phyloP scores from a whole-genome alignment of 2,888 invertebrate species.

The Lathronympha strigana region DNA sequence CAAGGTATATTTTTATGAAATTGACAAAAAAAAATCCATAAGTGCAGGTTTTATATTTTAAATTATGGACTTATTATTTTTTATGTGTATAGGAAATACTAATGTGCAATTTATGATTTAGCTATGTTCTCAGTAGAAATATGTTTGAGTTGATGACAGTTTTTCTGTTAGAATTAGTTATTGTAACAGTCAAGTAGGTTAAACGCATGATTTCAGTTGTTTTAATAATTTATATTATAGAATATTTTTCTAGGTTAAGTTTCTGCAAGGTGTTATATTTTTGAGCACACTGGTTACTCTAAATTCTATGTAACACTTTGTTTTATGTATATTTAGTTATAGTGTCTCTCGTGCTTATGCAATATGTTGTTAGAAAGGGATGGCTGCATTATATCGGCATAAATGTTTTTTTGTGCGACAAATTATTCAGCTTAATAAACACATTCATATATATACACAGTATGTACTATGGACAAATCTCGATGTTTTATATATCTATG shows the following conservation, averaged over 20 bases:
- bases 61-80: constrained; percentile 39
- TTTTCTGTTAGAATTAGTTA: constrained; percentile 22
- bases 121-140: constrained; percentile 26
- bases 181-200: constrained; percentile 37
- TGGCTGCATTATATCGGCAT: background rate
- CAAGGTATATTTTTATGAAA: constrained; percentile 15
- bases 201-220: constrained; percentile 31
- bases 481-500: constrained; percentile 20
- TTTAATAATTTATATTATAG: constrained; percentile 29
- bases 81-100: constrained; percentile 23
- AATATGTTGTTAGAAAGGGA: background rate
- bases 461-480: constrained; percentile 20
- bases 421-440: constrained; percentile 7
- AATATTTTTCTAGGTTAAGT: constrained; percentile 21
- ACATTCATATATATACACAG: background rate
- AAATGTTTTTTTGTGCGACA: background rate
- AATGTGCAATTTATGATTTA: constrained; percentile 40
- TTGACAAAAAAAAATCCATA: constrained; percentile 12
- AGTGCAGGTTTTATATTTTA: constrained; percentile 20
- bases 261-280: constrained; percentile 3
- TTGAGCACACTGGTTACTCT: background rate
- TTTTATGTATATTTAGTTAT: background rate
- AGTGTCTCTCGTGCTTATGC: background rate
- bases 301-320: background rate
- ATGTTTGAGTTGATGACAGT: constrained; percentile 29